Base-by-base conservation (phyloP, 2,888 invertebrate genomes). In the Scaptomyza flava region DNA sequence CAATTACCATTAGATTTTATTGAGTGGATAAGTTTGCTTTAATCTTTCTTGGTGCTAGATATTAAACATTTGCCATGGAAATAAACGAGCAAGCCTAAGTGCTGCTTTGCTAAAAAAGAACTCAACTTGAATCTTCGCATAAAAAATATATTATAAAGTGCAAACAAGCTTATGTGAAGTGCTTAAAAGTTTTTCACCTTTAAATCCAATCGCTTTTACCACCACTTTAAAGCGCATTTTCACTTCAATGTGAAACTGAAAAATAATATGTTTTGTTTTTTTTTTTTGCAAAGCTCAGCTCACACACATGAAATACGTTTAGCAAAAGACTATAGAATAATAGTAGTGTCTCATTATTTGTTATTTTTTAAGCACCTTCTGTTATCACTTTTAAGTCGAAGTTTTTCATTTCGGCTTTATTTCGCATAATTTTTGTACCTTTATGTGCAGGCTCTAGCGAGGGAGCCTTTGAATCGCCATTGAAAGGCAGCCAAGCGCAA, bases 381-480 rank as follows among this genome's bases (percentile, higher is more conserved):
- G 41, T 3, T 36, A 36, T 23, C 23, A 7, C 7, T 51, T 23
- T 51, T 20, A 17, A 50, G 47, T 52, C 46, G 66, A 69, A 17
- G 34, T 54, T 69, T 69, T 70, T 60, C 63, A 60, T 74, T 61
- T 58, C 7, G 67, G 41, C 64, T 87, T 84, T 82, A 72, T 87
- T 72, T 81, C 82, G 73, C 77, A 81, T 84, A 81, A 81, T 81
- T 84, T 83, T 66, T 68, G 59, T 61, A 59, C 76, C 77, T 77
- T 81, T 62, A 43, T 76, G 54, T 23, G 56, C 65, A 9, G 41
- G 52, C 41, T 51, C 11, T 14, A 12, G 36, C 50, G 61, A 20
- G 27, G 36, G 72, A 63, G 64, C 68, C 84, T 81, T 86, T 86
- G 87, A 83, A 52, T 72, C 64, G 57, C 63, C 77, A 77, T 87